phyloP scores from a whole-genome alignment of 1,140 invertebrate genomes.

The Chironomus striatipennis region DNA sequence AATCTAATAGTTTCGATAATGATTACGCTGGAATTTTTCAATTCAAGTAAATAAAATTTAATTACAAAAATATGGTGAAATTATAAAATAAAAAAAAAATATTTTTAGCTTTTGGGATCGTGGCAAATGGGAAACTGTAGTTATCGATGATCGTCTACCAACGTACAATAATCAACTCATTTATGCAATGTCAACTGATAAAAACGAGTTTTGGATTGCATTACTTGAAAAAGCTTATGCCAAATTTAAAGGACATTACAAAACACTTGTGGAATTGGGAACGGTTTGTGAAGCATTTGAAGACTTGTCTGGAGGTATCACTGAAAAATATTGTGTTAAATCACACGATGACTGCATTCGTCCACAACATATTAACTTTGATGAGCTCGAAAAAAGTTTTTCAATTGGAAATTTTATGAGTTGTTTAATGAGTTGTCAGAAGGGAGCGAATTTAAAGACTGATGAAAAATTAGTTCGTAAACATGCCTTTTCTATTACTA shows the following conservation, averaged over 20 bases:
- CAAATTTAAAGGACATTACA: slow-evolving; percentile 94
- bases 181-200: slow-evolving; percentile 87
- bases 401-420: slow-evolving; percentile 93
- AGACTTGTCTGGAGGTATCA: slow-evolving; percentile 96
- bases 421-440: slow-evolving; percentile 89
- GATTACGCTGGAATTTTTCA: slow-evolving; percentile 91
- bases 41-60: slow-evolving; percentile 55
- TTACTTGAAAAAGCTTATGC: slow-evolving; percentile 97
- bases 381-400: slow-evolving; percentile 83
- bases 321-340: slow-evolving; percentile 87
- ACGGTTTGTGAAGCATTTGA: slow-evolving; percentile 97
- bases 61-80: slow-evolving; percentile 7
- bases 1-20: slow-evolving; percentile 87
- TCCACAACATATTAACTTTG: slow-evolving; percentile 89
- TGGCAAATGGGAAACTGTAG: slow-evolving; percentile 83
- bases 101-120: slow-evolving; percentile 84
- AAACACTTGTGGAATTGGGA: slow-evolving; percentile 87
- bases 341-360: too few relatives aligned
- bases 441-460: slow-evolving; percentile 79
- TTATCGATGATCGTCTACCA: slow-evolving; percentile 90
- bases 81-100: neutral
- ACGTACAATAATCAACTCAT: slow-evolving; percentile 81
- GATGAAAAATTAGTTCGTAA: slow-evolving; percentile 85
- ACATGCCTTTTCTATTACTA: slow-evolving; percentile 93
- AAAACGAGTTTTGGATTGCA: slow-evolving; percentile 95